Evolutionary conservation across 2,113 vertebrate species (phyloP), one percentile per base, ranked within the genome.

Genomic region (Australoheros scitulus): DNA sequence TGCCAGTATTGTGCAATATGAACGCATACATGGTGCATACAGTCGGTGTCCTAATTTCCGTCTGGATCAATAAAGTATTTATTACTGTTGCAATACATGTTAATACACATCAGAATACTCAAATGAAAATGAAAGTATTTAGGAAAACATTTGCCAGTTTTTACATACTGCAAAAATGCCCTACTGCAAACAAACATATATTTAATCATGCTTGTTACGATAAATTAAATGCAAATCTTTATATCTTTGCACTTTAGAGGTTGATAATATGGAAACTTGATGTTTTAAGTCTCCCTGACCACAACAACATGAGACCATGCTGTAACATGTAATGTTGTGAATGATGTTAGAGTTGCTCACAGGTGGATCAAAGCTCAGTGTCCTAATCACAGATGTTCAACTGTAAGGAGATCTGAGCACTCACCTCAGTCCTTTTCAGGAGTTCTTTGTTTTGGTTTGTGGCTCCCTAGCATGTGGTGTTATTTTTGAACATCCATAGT

Each of bases 381-480:
- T 76, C 56, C 7, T 14, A 18, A 1, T 43, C 57, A 7, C 24
- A 64, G 36, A 61, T 32, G 22, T 11, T n/a, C 18, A n/a, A 29
- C 29, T 85, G 55, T 11, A 18, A 41, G 43, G 14, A 81, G 56
- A 80, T 52, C 34, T 61, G 36, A 82, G 77, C 81, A 81, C 65
- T 81, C 87, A 84, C 36, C 57, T 61, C 60, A 79, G 5, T 52
- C 17, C 55, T 76, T 55, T 13, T 76, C 60, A 84, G 5, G 56
- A n/a, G n/a, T 0, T 4, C 64, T 79, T 81, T 75, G 10, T 52
- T 70, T 70, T 43, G 26, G 36, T 76, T 58, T 64, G 83, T 38
- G 36, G 58, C 61, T 68, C 24, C 80, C 68, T 20, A 61, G 68
- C 36, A 10, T 79, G 43, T 15, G 3, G 15, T 58, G 77, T 57